Evolutionary conservation across 1,140 invertebrate genomes (phyloP).

Genomic region (Schlechtendalia chinensis): DNA sequence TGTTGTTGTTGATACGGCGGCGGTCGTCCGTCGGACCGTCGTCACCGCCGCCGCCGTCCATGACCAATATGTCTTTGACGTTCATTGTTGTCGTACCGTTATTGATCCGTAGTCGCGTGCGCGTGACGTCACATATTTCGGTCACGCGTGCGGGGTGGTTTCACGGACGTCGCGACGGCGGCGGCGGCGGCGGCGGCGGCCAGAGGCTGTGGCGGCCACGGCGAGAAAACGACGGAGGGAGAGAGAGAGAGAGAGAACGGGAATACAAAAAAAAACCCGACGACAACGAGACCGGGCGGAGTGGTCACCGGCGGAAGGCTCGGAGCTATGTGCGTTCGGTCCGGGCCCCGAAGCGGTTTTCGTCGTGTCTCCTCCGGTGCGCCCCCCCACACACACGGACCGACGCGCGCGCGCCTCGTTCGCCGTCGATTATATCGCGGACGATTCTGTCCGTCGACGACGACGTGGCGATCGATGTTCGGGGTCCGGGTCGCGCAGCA

Average conservation of each 20-base stretch:
- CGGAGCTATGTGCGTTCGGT: constrained; percentile 46
- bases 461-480: not conserved
- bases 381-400: not conserved
- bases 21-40: constrained; percentile 12
- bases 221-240: not conserved
- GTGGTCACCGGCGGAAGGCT: constrained; percentile 49
- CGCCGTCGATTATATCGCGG: no score
- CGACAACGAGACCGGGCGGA: constrained; percentile 10
- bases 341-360: constrained; percentile 47
- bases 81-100: constrained; percentile 31
- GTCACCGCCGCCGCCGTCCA: constrained; percentile 37
- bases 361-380: constrained; percentile 12
- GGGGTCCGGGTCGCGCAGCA: constrained; percentile 40
- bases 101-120: no score
- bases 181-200: no score
- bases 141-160: not conserved
- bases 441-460: not conserved
- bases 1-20: constrained; percentile 1
- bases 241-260: no score
- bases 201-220: no score
- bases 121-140: constrained; percentile 24
- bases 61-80: constrained; percentile 45
- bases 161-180: no score
- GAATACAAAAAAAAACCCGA: not conserved
- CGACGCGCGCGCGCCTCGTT: not conserved